Conservation (phyloP, 1,140 invertebrate species). For the Eciton burchellii region DNA sequence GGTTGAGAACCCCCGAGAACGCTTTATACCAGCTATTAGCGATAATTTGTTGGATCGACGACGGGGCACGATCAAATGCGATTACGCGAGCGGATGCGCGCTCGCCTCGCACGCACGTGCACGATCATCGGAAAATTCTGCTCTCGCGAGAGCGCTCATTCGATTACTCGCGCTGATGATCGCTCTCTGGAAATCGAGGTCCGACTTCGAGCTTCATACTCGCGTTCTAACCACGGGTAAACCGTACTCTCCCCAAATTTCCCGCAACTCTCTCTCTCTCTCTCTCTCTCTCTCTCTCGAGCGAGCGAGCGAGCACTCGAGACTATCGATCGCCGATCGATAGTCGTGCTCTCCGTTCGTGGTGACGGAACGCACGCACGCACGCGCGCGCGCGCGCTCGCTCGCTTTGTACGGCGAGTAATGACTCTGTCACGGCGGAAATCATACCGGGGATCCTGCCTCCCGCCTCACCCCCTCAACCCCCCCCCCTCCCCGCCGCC, state of each 20-base stretch:
- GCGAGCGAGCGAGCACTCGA: too few relatives aligned
- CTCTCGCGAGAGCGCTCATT: not conserved
- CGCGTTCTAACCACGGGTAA: not conserved
- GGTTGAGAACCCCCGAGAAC: conserved; percentile 67
- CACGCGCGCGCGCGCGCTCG: not conserved
- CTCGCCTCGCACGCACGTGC: conserved; percentile 39
- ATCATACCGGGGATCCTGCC: conserved; percentile 58
- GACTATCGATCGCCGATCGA: too few relatives aligned
- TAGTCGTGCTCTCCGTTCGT: too few relatives aligned
- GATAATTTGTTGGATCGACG: conserved; percentile 68
- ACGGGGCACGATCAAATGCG: conserved; percentile 60
- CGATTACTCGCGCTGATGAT: not conserved
- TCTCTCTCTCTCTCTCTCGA: too few relatives aligned
- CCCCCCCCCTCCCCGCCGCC: too few relatives aligned
- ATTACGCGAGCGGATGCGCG: conserved; percentile 51
- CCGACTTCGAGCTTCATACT: not conserved
- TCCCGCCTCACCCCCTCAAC: too few relatives aligned
- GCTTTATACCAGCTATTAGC: conserved; percentile 70
- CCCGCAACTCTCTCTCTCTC: too few relatives aligned
- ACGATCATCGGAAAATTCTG: conserved; percentile 37
- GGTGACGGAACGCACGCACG: too few relatives aligned
- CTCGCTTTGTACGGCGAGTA: conserved; percentile 46
- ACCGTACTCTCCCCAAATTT: not conserved
- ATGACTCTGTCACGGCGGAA: conserved; percentile 66
- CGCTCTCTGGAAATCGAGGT: not conserved